phyloP scores from a whole-genome alignment of 2,888 invertebrate genomes.

The Alentia gelatinosa region DNA sequence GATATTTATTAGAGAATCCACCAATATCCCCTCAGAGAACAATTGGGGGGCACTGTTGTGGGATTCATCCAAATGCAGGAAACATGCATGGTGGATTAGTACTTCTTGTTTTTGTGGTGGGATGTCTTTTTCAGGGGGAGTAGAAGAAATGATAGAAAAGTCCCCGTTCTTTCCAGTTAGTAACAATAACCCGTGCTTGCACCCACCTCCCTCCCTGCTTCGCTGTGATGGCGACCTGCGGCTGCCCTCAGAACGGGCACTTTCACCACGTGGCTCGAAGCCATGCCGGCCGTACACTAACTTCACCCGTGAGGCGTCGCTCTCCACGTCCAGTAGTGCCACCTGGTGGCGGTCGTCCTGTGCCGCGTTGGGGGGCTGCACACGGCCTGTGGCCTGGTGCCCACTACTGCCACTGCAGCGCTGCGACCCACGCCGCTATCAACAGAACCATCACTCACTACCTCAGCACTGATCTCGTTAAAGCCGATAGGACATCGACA shows the following conservation, averaged over 20 bases:
- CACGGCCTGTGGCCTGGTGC: neutral
- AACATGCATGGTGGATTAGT: no score
- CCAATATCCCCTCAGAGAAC: no score
- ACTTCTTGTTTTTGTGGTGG: no score
- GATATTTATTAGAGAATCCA: no score
- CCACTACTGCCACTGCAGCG: neutral
- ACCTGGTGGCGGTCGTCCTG: neutral
- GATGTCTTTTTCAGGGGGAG: no score
- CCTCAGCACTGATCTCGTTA: no score
- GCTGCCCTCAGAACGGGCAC: constrained; percentile 48
- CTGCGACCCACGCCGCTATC: constrained; percentile 12
- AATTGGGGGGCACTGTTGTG: no score
- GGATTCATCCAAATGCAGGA: no score
- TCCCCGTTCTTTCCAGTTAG: constrained; percentile 19
- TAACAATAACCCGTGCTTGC: neutral
- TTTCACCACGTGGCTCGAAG: constrained; percentile 58
- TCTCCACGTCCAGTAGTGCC: neutral
- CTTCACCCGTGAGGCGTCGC: neutral
- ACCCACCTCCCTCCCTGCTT: constrained; percentile 54
- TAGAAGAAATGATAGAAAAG: no score
- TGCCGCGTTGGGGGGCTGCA: neutral
- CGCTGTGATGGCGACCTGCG: constrained; percentile 22
- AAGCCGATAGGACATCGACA: no score
- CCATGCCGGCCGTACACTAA: constrained; percentile 55
- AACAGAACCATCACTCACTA: constrained; percentile 30